Base-by-base conservation (phyloP, 2,113 vertebrate species). In the Melierax canorus region DNA sequence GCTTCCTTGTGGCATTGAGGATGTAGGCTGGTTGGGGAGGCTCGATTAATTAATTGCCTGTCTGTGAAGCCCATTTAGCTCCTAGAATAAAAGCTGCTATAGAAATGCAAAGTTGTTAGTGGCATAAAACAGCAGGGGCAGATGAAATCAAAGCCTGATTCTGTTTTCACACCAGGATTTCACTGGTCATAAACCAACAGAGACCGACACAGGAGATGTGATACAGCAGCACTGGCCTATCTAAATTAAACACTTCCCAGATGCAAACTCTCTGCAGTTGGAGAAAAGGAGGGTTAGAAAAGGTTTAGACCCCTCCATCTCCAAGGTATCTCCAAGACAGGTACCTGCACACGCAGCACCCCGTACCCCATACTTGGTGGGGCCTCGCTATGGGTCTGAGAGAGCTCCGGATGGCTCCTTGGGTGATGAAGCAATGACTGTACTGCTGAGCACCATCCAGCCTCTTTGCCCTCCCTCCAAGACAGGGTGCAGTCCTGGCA, bases 31-130 rank as follows among this genome's bases (percentile, higher is more conserved):
- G 83, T 22, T 68, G 73, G 83, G 91, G 88, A 96, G 83, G 76
- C 83, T 91, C 88, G n/a, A 58, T 95, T 94, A 97, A 97, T 94
- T 95, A 97, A 96, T 94, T 89, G 91, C 68, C 88, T 94, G 95
- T 97, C 95, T 96, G 96, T 86, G 94, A 96, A 96, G 95, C 76
- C 95, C 43, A 1, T 97, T 97, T 93, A 94, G 86, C 86, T 95
- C 63, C 81, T 75, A 90, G 93, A 93, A 96, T 95, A 95, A 96
- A 97, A 96, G 93, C 88, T 4, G 10, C 84, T 85, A 50, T 74
- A 78, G 82, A 94, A 96, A 93, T 62, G 73, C 63, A 56, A 88
- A 94, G 92, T 71, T 90, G 75, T 88, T 91, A 93, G 86, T 90
- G 74, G 78, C 10, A 62, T 75, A 81, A 93, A 95, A 85, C 92